Conservation (phyloP, 2,113 vertebrate genomes). For the Falcunculus frontatus region DNA sequence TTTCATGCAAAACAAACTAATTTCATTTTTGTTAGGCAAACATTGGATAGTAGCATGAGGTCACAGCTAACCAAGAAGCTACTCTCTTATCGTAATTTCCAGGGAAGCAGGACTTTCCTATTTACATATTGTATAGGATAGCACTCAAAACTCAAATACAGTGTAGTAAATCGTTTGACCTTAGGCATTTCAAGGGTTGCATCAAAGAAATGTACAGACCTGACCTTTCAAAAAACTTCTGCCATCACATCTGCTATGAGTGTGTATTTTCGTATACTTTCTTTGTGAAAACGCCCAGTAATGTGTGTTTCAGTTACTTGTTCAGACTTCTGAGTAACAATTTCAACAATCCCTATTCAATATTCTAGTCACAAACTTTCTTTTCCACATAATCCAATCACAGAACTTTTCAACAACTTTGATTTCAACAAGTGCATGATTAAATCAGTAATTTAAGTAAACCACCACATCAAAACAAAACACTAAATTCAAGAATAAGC, state of each 20-base stretch:
- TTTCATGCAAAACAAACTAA: not conserved
- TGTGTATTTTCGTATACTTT: fast-evolving
- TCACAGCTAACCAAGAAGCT: not conserved
- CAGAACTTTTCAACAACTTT: not conserved
- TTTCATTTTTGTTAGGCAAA: not conserved
- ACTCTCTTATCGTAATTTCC: not conserved
- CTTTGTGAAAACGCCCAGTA: not conserved
- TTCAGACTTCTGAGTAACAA: not conserved
- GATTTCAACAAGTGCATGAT: not conserved
- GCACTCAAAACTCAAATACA: not conserved
- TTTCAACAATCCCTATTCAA: not conserved
- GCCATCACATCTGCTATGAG: not conserved
- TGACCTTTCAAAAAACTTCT: not conserved
- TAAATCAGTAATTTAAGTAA: not conserved
- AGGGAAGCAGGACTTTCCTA: conserved; percentile 15
- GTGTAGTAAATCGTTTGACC: not conserved
- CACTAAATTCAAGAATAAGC: not conserved
- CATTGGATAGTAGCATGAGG: not conserved
- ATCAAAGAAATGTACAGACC: not conserved
- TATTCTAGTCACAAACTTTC: not conserved
- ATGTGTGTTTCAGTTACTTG: not conserved
- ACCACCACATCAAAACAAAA: not conserved
- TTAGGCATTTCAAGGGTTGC: not conserved
- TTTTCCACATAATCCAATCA: not conserved
- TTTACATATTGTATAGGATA: not conserved